These are phyloP conservation scores for Lerista edwardsae DNA, from an alignment of 2,797 vertebrate species.

Conservation along the genomic window DNA sequence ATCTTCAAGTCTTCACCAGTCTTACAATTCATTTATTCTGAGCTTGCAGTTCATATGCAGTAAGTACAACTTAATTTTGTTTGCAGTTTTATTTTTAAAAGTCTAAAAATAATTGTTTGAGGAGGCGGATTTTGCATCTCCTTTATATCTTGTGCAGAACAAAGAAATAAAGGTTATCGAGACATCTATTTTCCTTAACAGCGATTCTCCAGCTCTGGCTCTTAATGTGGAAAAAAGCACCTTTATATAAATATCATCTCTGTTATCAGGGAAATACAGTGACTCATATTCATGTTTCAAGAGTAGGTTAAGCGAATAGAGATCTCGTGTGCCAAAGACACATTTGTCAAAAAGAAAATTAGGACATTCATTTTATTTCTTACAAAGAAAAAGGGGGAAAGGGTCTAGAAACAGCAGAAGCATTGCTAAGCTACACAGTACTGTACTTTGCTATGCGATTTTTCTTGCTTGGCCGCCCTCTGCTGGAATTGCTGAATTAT, in stretches of 20 bases:
- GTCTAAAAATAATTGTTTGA: neutral
- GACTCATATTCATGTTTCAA: slow-evolving; percentile 42
- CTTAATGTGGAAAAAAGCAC: slow-evolving; percentile 41
- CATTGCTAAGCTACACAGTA: slow-evolving; percentile 54
- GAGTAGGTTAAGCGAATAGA: slow-evolving; percentile 59
- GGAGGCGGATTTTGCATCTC: slow-evolving; percentile 3
- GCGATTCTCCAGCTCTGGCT: slow-evolving; percentile 39
- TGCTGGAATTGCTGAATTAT: slow-evolving; percentile 76
- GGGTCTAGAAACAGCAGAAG: slow-evolving; percentile 58
- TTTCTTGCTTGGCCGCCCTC: slow-evolving; percentile 84
- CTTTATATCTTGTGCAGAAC: slow-evolving; percentile 5
- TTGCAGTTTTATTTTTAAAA: neutral
- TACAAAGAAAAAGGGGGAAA: neutral
- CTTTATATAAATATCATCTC: slow-evolving; percentile 24
- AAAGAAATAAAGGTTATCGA: slow-evolving; percentile 46
- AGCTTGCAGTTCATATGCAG: neutral
- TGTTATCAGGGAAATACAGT: slow-evolving; percentile 40
- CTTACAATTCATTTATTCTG: neutral
- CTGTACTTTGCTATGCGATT: slow-evolving; percentile 66
- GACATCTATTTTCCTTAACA: slow-evolving; percentile 61
- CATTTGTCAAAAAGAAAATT: slow-evolving; percentile 34
- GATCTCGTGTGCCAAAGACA: slow-evolving; percentile 62
- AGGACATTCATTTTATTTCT: slow-evolving; percentile 60
- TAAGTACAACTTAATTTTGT: neutral
- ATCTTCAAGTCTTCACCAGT: neutral